Evolutionary conservation across 2,888 invertebrate species (phyloP), one percentile per base, ranked within the genome.

Genomic region (Patella caerulea): DNA sequence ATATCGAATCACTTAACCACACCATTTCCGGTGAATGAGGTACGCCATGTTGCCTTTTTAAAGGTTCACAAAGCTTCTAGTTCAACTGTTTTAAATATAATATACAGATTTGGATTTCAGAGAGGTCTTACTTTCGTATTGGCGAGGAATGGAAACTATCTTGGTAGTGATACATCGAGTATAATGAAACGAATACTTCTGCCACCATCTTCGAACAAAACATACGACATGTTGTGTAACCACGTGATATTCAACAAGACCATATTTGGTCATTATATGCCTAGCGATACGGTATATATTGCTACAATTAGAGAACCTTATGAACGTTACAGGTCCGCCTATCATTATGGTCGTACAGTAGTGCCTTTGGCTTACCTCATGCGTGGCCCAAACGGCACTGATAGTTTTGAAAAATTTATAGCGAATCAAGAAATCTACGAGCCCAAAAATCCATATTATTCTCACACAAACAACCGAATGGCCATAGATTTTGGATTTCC

Each of bases 401-500:
- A 45, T 45, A 45, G 45, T 45, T 45, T 45, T 45, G 45, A 45
- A 45, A 4, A 45, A 45, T 45, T 45, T 45, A 45, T 45, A 45
- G 45, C 45, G 45, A 45, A 45, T 9, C 45, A 45, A 45, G 45
- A 45, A 45, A 45, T 45, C 45, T 65, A 65, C 19, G 65, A 65
- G 45, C 7, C 45, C 7, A 45, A 7, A 7, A 1, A 45, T 45
- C 45, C 45, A 9, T 9, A 45, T 9, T 9, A 24, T 12, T 65
- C 65, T 24, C 24, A 24, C 19, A 65, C 65, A 24, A 11, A 65
- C 24, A 65, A 65, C 24, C 14, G 19, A 5, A 65, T 65, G 65
- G 3, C 65, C 2, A 11, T 19, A 12, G 65, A 65, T 70, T 80
- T 83, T 65, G 83, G 81, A 52, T 81, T 79, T 78, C 81, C 83